Percentiles rank a stretch among this genome's conserved stretches.
phyloP scores from a whole-genome alignment of 1,140 invertebrate genomes.

The Brachionus sp. region DNA sequence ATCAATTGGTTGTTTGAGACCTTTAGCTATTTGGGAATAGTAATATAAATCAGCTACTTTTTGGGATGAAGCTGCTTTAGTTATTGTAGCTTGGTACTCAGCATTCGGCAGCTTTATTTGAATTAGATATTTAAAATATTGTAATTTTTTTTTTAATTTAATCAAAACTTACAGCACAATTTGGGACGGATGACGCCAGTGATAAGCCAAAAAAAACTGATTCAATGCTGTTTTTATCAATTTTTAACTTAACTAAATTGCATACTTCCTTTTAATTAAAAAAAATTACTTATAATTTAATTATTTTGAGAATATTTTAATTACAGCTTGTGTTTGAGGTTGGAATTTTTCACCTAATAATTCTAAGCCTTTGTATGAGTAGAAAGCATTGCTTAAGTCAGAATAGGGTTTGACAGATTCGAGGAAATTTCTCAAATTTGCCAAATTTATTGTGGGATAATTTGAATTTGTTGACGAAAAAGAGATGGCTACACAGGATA shows the following conservation, averaged over 20 bases:
- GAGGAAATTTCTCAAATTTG: slow-evolving; percentile 22
- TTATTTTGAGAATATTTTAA: background rate
- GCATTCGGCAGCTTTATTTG: background rate
- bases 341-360: slow-evolving; percentile 23
- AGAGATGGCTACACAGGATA: background rate
- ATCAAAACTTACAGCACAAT: background rate
- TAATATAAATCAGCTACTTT: slow-evolving; percentile 35
- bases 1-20: slow-evolving; percentile 1
- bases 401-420: slow-evolving; percentile 25
- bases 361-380: slow-evolving; percentile 1
- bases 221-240: slow-evolving; percentile 45
- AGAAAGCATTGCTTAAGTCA: slow-evolving; percentile 42
- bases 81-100: slow-evolving; percentile 19
- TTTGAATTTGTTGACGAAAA: slow-evolving; percentile 19
- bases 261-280: slow-evolving; percentile 3
- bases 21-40: background rate
- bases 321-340: slow-evolving; percentile 10
- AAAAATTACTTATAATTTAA: background rate
- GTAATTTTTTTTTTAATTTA: background rate
- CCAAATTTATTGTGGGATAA: slow-evolving; percentile 29
- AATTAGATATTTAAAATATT: background rate
- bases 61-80: background rate
- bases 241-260: slow-evolving; percentile 22
- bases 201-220: background rate
- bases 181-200: background rate